Evolutionary conservation across 2,113 vertebrate genomes (phyloP), one percentile per base, ranked within the genome.

Genomic region (Larimichthys crocea): DNA sequence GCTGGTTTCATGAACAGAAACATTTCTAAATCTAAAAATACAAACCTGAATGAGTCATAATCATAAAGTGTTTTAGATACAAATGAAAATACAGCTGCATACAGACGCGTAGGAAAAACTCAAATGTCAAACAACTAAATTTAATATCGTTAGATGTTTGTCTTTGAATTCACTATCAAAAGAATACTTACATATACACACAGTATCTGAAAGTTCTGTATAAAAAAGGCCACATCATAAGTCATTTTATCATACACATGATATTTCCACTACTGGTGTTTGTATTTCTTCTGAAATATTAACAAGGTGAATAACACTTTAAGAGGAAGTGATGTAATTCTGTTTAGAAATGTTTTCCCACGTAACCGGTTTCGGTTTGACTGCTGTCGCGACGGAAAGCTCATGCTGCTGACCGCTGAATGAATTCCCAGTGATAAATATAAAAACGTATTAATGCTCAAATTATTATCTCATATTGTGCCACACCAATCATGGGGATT

Each of bases 391-490:
- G 17, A 46, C 12, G 19, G 5, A 22, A 29, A 29, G 10, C 16
- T 52, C 3, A 3, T n/a, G 16, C 29, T 29, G 62, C 29, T 9
- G 29, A 31, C 24, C 5, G 56, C 31, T 19, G 5, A 22, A 62
- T 56, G 17, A 64, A 70, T 35, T 24, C 5, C 7, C n/a, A 5
- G 8, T 44, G 46, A 64, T 78, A 69, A 1, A 1, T 9, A 8
- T 60, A 2, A 61, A 62, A 55, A 31, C 24, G 14, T 44, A 8
- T 16, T 46, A 40, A 20, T 60, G 17, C 15, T 3, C 4, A 72
- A 59, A 17, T 60, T 79, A 22, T 74, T 9, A 66, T 46, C 17
- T 76, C 15, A 75, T 26, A n/a, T 29, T 53, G 12, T 31, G 35
- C 48, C 26, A 16, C 26, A 31, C 22, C 4, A 35, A 16, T 59